Evolutionary conservation across 2,797 vertebrate genomes (phyloP), one percentile per base, ranked within the genome.

Genomic region (Somateria mollissima): DNA sequence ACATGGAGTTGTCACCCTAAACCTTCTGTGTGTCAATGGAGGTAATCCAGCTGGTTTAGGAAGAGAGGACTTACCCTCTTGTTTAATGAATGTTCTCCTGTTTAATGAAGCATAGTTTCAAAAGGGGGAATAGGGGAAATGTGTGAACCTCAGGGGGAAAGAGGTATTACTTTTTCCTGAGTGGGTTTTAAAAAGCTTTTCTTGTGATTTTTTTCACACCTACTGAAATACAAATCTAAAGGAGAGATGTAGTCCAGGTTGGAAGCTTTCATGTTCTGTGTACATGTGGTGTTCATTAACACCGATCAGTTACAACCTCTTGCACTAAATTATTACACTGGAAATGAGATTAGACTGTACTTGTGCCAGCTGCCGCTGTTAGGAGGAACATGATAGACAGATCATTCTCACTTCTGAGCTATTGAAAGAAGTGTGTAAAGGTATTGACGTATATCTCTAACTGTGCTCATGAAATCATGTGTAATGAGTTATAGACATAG

Each of bases 401-500:
- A 58, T 72, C 11, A 21, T 47, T 80, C 32, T 71, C 21, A 83
- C 36, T 83, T 94, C 28, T 87, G 54, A 70, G 32, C 25, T 83
- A 11, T n/a, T 77, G 37, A 71, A 91, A 84, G 41, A 82, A 87
- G 43, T 71, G 53, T 17, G 5, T 77, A 76, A 89, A 90, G 25
- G 24, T 94, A 73, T 62, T 87, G 81, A 71, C 27, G 72, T 61
- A 62, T 82, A 71, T 39, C 16, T 77, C 53, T 43, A 80, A 87
- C 37, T 30, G 13, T 84, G 86, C 51, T 75, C 54, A 36, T 71
- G 27, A 78, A 90, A 56, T 74, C 0, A 1, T 27, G 3, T 79
- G 30, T 80, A 61, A 80, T 89, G 76, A 95, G 87, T 94, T 87
- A 89, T 25, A 73, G 20, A 54, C 77, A 34, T 2, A 61, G 90